Conservation (phyloP, 2,888 invertebrate species). For the Melanotus villosus region DNA sequence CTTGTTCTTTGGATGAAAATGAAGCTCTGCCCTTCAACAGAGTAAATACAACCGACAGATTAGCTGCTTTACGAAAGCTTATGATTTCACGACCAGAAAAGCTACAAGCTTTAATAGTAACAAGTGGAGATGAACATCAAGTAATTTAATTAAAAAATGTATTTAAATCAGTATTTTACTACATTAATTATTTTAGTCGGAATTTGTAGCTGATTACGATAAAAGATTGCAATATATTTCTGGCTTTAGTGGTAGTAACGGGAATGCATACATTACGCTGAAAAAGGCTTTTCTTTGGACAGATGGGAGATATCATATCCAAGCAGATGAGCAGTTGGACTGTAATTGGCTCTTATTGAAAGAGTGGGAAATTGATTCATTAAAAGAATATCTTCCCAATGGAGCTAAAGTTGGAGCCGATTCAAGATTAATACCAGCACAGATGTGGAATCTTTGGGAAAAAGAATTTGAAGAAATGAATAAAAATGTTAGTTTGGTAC, state of each 20-base stretch:
- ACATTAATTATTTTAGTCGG: conserved; percentile 73
- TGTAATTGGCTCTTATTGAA: conserved; percentile 94
- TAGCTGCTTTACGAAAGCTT: conserved; percentile 67
- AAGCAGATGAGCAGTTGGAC: conserved; percentile 88
- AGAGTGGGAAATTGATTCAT: too few species aligned
- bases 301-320: conserved; percentile 85
- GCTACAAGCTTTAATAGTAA: conserved; percentile 81
- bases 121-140: conserved; percentile 87
- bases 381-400: conserved; percentile 68
- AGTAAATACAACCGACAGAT: conserved; percentile 65
- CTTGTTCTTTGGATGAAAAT: too few species aligned
- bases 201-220: conserved; percentile 83
- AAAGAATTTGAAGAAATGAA: conserved; percentile 69
- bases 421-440: conserved; percentile 79
- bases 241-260: conserved; percentile 85
- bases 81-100: conserved; percentile 65
- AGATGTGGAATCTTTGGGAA: conserved; percentile 77
- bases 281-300: conserved; percentile 89
- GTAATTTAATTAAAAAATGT: conserved; percentile 64
- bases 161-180: conserved; percentile 19
- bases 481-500: conserved; percentile 70
- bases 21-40: conserved; percentile 66
- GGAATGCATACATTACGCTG: conserved; percentile 79
- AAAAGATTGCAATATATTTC: conserved; percentile 84
- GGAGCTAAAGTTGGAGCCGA: conserved; percentile 81